phyloP scores from a whole-genome alignment of 2,888 invertebrate species.

The Hirtodrosophila confusa region DNA sequence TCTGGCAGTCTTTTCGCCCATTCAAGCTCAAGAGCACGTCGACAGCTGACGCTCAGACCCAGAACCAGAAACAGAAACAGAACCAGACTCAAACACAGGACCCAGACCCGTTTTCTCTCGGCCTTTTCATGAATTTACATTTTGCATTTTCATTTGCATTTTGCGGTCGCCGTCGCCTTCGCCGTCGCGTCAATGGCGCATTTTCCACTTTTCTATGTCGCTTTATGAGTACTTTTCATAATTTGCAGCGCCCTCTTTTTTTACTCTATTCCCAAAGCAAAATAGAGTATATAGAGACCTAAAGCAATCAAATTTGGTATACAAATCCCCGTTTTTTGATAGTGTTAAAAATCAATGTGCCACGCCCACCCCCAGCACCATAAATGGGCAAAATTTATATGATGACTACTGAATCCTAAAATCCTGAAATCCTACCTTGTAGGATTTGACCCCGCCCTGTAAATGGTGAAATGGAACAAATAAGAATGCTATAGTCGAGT shows the following conservation, averaged over 20 bases:
- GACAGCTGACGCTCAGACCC: conserved; percentile 44
- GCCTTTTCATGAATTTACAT: conserved; percentile 71
- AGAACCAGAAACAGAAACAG: conserved; percentile 6
- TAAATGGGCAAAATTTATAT: too few species aligned
- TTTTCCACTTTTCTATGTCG: conserved; percentile 52
- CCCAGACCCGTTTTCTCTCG: conserved; percentile 54
- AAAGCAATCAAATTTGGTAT: too few species aligned
- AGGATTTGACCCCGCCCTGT: too few species aligned
- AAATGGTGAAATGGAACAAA: too few species aligned
- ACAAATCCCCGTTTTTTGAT: too few species aligned
- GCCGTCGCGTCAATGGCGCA: conserved; percentile 31
- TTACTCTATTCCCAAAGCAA: conserved; percentile 6
- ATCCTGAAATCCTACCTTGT: too few species aligned
- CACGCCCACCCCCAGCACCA: too few species aligned
- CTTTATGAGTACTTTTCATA: conserved; percentile 61
- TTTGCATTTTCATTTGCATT: conserved; percentile 64
- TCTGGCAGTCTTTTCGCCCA: conserved; percentile 40
- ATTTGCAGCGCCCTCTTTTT: conserved; percentile 57
- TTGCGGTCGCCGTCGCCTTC: conserved; percentile 24
- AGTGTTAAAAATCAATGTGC: too few species aligned
- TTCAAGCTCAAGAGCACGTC: conserved; percentile 78
- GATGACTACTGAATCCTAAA: too few species aligned
- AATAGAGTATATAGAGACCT: too few species aligned
- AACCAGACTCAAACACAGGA: conserved; percentile 11
- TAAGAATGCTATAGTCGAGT: too few species aligned